Evolutionary conservation across 1,140 invertebrate genomes (phyloP).

Genomic region (Nebria ingens): DNA sequence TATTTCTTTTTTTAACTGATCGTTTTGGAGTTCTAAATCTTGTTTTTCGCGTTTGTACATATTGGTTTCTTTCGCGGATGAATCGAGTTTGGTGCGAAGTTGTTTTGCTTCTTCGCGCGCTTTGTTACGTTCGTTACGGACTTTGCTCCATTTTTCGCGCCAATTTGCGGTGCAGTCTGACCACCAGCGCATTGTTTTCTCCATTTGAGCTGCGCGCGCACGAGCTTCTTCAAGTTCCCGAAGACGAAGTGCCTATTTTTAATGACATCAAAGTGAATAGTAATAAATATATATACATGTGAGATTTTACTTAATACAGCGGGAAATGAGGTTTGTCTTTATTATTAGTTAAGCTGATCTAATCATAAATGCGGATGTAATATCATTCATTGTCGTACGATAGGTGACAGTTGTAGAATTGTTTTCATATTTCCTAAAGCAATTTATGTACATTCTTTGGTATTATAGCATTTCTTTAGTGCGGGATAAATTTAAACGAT

Average conservation of each 20-base stretch:
- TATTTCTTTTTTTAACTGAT: constrained; percentile 70
- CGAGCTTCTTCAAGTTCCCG: constrained; percentile 83
- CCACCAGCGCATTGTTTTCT: constrained; percentile 99
- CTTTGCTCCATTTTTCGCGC: constrained; percentile 95
- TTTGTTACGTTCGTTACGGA: constrained; percentile 75
- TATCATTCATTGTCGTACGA: too few species aligned
- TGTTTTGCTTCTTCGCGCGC: constrained; percentile 77
- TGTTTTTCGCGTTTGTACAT: constrained; percentile 67
- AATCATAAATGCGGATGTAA: too few species aligned
- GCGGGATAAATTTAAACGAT: too few species aligned
- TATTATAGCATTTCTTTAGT: too few species aligned
- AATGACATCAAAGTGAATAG: too few species aligned
- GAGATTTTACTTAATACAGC: too few species aligned
- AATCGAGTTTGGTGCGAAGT: constrained; percentile 68
- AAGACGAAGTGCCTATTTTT: constrained; percentile 56
- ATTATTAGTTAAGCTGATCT: too few species aligned
- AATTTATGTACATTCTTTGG: too few species aligned
- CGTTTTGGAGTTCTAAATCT: constrained; percentile 68
- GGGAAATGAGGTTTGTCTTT: too few species aligned
- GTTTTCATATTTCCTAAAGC: too few species aligned
- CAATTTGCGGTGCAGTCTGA: constrained; percentile 83
- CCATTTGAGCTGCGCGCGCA: constrained; percentile 89
- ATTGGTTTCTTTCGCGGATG: constrained; percentile 64
- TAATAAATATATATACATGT: too few species aligned
- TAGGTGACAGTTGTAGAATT: too few species aligned